A percentile compares a stretch with the other conserved stretches of the same genome.
phyloP scores from a whole-genome alignment of 2,888 invertebrate genomes.

The Nowickia ferox region DNA sequence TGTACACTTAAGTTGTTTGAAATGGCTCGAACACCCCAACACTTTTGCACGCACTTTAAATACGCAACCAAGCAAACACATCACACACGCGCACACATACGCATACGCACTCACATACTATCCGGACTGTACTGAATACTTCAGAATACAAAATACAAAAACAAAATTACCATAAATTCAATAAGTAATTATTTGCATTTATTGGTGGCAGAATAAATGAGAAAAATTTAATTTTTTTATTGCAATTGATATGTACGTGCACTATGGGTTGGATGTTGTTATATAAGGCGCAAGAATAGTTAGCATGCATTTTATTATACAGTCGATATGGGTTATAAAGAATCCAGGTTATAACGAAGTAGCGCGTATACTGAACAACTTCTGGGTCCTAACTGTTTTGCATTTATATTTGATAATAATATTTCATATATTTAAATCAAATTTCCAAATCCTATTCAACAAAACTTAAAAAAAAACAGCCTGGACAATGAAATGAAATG shows the following conservation, averaged over 20 bases:
- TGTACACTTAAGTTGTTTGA: slow-evolving; percentile 68
- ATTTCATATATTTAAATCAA: no score
- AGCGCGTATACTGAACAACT: no score
- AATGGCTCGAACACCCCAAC: slow-evolving; percentile 62
- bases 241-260: slow-evolving; percentile 12
- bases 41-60: slow-evolving; percentile 65
- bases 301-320: background rate
- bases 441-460: no score
- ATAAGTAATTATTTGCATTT: slow-evolving; percentile 80
- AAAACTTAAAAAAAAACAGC: no score
- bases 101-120: slow-evolving; percentile 47
- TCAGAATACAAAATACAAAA: slow-evolving; percentile 58
- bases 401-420: no score
- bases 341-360: no score
- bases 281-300: background rate
- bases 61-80: slow-evolving; percentile 15
- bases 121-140: slow-evolving; percentile 28
- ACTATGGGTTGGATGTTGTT: background rate
- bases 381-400: no score
- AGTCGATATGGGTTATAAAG: no score
- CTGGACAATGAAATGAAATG: no score
- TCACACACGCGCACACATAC: slow-evolving; percentile 53
- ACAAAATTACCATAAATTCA: slow-evolving; percentile 78
- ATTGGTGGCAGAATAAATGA: slow-evolving; percentile 69
- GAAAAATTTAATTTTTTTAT: slow-evolving; percentile 35